Base-by-base conservation (phyloP, 2,888 invertebrate species). In the Tromatobia lineatoria region DNA sequence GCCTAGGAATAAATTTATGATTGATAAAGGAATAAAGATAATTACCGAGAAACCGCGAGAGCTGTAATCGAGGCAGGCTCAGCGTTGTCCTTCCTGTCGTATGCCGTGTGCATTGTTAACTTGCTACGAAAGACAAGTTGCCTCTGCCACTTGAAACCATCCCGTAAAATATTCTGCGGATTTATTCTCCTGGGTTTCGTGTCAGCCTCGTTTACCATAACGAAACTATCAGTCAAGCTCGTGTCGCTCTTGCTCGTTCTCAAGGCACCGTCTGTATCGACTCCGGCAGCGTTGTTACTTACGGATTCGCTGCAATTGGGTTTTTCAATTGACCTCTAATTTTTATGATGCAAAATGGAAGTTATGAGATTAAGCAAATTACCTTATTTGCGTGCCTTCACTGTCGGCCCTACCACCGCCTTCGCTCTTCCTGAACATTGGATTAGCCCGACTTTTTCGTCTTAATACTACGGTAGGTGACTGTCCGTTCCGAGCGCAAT, bases 51-150 rank as follows among this genome's bases (percentile, higher is more conserved):
- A 75, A 99, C 97, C 59, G 98, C 97, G 38, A 99, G 95, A 66
- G 99, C 97, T 25, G 99, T 99, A 87, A 99, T 98, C 85, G 99
- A 98, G 42, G 99, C 99, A 82, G 99, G 99, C 93, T 98, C 98
- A 0, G 98, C 96, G 95, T 99, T 99, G 94, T 99, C 99, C 92
- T 98, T 98, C 57, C 99, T 95, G 94, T 99, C 99, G 94, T 97
- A 99, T 80, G 99, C 98, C 78, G 99, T 99, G 94, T 99, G 99
- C 99, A 99, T 99, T 15, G 99, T 99, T 88, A 99, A 94, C 94
- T 99, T 99, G 92, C 98, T 98, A 91, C 99, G 96, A 92, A 99
- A 98, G 82, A 98, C 96, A 87, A 99, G 94, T 91, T 99, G 98
- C 80, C 98, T 96, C 93, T 97, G 96, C 99, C 99, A 99, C 90